Percentiles rank a stretch among this genome's conserved stretches.
Conservation (phyloP, 2,113 vertebrate species). For the Condylura cristata region DNA sequence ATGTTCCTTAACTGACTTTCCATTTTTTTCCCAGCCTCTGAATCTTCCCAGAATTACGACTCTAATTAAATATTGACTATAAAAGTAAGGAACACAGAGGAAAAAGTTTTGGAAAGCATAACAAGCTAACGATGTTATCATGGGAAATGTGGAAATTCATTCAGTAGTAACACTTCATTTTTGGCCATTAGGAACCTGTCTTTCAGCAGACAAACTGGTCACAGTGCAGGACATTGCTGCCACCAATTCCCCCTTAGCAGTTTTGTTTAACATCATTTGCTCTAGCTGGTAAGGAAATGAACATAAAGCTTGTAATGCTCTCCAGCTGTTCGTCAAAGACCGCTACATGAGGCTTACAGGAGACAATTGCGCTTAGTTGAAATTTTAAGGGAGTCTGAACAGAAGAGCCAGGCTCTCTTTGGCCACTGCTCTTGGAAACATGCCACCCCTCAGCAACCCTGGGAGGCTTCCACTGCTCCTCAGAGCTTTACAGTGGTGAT, state of each 20-base stretch:
- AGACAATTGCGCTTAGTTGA: neutral
- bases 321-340: constrained; percentile 63
- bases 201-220: constrained; percentile 16
- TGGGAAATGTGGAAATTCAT: constrained; percentile 42
- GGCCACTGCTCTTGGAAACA: neutral
- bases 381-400: neutral
- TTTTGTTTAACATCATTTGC: constrained; percentile 64
- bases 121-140: constrained; percentile 46
- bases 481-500: neutral
- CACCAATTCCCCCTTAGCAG: constrained; percentile 36
- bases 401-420: neutral
- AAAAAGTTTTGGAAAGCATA: constrained; percentile 44
- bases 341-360: neutral
- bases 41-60: constrained; percentile 37
- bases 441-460: neutral
- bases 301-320: constrained; percentile 53
- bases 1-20: constrained; percentile 52
- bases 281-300: constrained; percentile 49
- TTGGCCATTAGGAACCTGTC: neutral
- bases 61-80: constrained; percentile 54
- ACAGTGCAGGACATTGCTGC: constrained; percentile 58
- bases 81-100: constrained; percentile 27
- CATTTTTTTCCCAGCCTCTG: constrained; percentile 32
- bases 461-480: neutral
- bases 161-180: constrained; percentile 62